Conservation (phyloP, 2,888 invertebrate species). For the Parascotia fuliginaria region DNA sequence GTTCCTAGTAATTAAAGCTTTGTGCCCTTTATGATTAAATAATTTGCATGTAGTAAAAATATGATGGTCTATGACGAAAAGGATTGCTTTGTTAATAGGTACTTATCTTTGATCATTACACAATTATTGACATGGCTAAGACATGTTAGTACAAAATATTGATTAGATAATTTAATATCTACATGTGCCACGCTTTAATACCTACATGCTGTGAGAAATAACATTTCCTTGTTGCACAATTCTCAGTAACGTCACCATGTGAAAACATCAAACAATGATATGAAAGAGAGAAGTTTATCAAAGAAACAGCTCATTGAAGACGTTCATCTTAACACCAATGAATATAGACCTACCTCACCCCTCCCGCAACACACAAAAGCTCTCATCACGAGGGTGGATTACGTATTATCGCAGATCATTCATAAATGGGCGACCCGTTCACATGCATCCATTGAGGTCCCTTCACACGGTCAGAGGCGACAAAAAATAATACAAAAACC, state of each 20-base stretch:
- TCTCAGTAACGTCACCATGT: conserved; percentile 63
- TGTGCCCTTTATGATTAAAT: too few relatives aligned
- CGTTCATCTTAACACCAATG: conserved; percentile 55
- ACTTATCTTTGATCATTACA: too few relatives aligned
- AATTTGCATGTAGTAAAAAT: too few relatives aligned
- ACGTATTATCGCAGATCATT: conserved; percentile 54
- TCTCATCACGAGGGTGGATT: conserved; percentile 29
- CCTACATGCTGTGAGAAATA: conserved; percentile 2
- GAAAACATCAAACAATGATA: conserved; percentile 71
- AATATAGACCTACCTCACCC: conserved; percentile 52
- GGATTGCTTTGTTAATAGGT: too few relatives aligned
- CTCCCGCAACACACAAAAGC: conserved; percentile 28
- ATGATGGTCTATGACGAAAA: too few relatives aligned
- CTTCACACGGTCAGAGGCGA: conserved; percentile 82
- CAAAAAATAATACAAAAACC: conserved; percentile 85
- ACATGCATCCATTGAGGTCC: conserved; percentile 82
- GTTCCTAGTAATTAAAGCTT: too few relatives aligned
- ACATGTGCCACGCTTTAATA: too few relatives aligned
- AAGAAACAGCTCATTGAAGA: conserved; percentile 79
- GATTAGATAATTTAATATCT: too few relatives aligned
- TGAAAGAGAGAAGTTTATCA: conserved; percentile 66
- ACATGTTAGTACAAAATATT: too few relatives aligned
- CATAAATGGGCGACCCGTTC: conserved; percentile 59
- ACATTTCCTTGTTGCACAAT: conserved; percentile 48
- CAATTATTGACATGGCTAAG: too few relatives aligned